Base-by-base conservation (phyloP, 1,140 invertebrate genomes). In the Cydia amplana region DNA sequence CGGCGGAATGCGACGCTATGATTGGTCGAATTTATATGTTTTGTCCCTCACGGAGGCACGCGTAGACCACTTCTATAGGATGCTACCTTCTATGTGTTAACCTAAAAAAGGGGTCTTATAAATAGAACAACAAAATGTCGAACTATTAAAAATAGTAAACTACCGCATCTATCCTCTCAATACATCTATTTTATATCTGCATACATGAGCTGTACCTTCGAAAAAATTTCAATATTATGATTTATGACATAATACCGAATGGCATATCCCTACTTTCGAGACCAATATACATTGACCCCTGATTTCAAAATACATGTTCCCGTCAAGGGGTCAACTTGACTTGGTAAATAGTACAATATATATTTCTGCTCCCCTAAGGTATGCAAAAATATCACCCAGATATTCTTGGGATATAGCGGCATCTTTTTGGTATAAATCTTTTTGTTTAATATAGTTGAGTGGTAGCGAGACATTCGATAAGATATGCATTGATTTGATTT, bases 171-270 rank as follows among this genome's bases (percentile, higher is more conserved):
- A 70, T 70, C 67, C 77, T 64, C 74, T 77, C 76, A 80, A 81
- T 75, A 74, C 80, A 83, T 80, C 76, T 81, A 84, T 79, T 77
- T 77, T 77, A 81, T 78, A 78, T 43, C 32, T 74, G 40, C 63
- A 75, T 32, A 74, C 63, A 63, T 70, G 67, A 74, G 78, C 79
- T 78, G 74, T 73, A 73, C 72, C 72, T 72, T 74, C 70, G 72
- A 75, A 85, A 86, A 86, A 82, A 87, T 86, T 85, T 74, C 83
- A 86, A 88, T 88, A 86, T 86, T 83, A 85, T 86, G 86, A 87
- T 86, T 83, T 87, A 87, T 75, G 82, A 75, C 77, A 82, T 78
- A 82, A 84, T 81, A 81, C 74, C 40, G 25, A 77, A 82, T 78
- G 77, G 72, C 80, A 80, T 78, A 73, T 72, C 74, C 36, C 73